Evolutionary conservation across 2,113 vertebrate genomes (phyloP).

Genomic region (Misgurnus anguillicaudatus): DNA sequence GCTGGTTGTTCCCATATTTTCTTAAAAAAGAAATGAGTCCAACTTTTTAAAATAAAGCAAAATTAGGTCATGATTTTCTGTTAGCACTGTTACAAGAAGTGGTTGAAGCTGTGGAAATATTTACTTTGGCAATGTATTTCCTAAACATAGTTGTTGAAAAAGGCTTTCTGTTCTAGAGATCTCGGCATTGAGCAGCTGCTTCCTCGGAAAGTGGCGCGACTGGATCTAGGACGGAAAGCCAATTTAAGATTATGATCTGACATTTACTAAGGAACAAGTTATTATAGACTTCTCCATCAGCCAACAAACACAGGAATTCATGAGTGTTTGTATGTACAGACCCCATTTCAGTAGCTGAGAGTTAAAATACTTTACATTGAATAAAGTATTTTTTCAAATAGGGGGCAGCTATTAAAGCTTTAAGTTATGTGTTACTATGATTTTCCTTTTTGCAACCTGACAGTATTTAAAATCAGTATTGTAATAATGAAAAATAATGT

Average conservation of each 20-base stretch:
- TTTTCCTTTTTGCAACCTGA: too few species aligned
- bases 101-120: slow-evolving; percentile 5
- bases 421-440: too few species aligned
- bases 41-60: not conserved
- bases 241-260: slow-evolving; percentile 20
- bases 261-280: slow-evolving; percentile 6
- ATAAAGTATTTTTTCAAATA: too few species aligned
- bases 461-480: too few species aligned
- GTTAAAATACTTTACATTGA: not conserved
- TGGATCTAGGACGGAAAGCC: slow-evolving; percentile 35
- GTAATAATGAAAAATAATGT: too few species aligned
- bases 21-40: not conserved
- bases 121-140: not conserved
- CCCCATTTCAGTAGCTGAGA: not conserved
- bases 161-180: not conserved
- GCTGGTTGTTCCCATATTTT: not conserved
- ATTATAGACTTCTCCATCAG: slow-evolving; percentile 1
- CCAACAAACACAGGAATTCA: slow-evolving; percentile 21
- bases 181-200: slow-evolving; percentile 18
- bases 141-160: not conserved
- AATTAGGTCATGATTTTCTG: not conserved
- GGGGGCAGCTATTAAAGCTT: too few species aligned
- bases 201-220: slow-evolving; percentile 26
- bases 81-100: not conserved
- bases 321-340: not conserved